These are phyloP conservation scores for Diorhabda carinulata DNA, from an alignment of 1,140 invertebrate genomes.

Conservation along the genomic window DNA sequence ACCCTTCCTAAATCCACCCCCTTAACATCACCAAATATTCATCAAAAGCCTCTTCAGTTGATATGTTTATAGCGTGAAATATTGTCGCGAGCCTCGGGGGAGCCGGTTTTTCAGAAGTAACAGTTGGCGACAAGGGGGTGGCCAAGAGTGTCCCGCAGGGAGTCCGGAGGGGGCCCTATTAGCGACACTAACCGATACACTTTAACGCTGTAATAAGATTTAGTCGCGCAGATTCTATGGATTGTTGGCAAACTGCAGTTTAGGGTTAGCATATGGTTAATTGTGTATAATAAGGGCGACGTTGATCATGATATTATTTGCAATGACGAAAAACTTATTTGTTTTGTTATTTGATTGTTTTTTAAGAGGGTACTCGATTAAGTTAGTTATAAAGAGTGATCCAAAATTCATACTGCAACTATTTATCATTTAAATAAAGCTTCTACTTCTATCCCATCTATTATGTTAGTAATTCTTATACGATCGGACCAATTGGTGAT, in stretches of 20 bases:
- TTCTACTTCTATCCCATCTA: too few relatives aligned
- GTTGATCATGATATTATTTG: not conserved
- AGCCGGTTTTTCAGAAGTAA: slow-evolving; percentile 17
- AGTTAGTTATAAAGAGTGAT: too few relatives aligned
- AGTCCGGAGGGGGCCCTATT: slow-evolving; percentile 29
- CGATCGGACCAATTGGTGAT: too few relatives aligned
- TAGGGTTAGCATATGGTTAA: slow-evolving; percentile 16
- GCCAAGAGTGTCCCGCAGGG: not conserved
- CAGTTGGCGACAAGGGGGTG: slow-evolving; percentile 23
- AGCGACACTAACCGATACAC: slow-evolving; percentile 27
- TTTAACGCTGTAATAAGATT: slow-evolving; percentile 27
- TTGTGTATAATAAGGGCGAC: not conserved
- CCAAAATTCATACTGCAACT: too few relatives aligned
- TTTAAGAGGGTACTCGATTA: too few relatives aligned
- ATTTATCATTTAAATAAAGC: too few relatives aligned
- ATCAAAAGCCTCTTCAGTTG: slow-evolving; percentile 11
- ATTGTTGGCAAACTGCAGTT: slow-evolving; percentile 9
- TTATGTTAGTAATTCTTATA: too few relatives aligned
- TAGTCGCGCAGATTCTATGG: slow-evolving; percentile 16
- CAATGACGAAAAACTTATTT: too few relatives aligned
- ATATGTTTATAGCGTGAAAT: slow-evolving; percentile 27
- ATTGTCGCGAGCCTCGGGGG: slow-evolving; percentile 18
- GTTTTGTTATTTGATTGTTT: too few relatives aligned
- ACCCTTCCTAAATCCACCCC: not conserved
- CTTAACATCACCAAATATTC: not conserved